Conservation (phyloP, 1,140 invertebrate species). For the Zaprionus gabonicus region DNA sequence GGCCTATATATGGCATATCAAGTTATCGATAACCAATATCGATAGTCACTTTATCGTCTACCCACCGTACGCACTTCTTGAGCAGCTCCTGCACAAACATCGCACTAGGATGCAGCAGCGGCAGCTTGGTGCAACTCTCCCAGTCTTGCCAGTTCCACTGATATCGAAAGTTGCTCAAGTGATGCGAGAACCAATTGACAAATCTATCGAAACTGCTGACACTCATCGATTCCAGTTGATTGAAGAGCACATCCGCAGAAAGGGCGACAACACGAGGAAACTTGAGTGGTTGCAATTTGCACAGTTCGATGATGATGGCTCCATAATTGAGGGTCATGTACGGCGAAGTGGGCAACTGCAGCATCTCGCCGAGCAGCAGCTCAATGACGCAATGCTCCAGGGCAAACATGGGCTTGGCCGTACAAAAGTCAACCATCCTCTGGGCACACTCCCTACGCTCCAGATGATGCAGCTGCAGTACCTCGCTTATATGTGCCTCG, state of each 20-base stretch:
- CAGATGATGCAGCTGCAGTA: slow-evolving; percentile 93
- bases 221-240: slow-evolving; percentile 98
- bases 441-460: slow-evolving; percentile 97
- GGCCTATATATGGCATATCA: not conserved
- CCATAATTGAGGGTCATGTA: slow-evolving; percentile 97
- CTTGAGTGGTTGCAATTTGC: slow-evolving; percentile 96
- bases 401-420: slow-evolving; percentile 95
- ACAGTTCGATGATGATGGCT: slow-evolving; percentile 97
- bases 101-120: slow-evolving; percentile 93
- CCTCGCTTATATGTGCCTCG: slow-evolving; percentile 97
- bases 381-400: slow-evolving; percentile 99
- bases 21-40: not conserved
- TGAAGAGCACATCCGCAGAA: slow-evolving; percentile 98
- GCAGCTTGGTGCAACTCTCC: slow-evolving; percentile 76
- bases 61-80: slow-evolving; percentile 93
- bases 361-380: slow-evolving; percentile 96
- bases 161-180: slow-evolving; percentile 99
- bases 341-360: slow-evolving; percentile 93
- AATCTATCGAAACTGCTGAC: slow-evolving; percentile 98
- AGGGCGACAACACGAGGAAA: slow-evolving; percentile 98
- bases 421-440: slow-evolving; percentile 91
- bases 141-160: slow-evolving; percentile 91
- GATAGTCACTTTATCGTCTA: not conserved
- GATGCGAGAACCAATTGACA: slow-evolving; percentile 98
- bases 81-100: slow-evolving; percentile 97